Evolutionary conservation across 2,888 invertebrate genomes (phyloP).

Genomic region (Eristalis intricaria): DNA sequence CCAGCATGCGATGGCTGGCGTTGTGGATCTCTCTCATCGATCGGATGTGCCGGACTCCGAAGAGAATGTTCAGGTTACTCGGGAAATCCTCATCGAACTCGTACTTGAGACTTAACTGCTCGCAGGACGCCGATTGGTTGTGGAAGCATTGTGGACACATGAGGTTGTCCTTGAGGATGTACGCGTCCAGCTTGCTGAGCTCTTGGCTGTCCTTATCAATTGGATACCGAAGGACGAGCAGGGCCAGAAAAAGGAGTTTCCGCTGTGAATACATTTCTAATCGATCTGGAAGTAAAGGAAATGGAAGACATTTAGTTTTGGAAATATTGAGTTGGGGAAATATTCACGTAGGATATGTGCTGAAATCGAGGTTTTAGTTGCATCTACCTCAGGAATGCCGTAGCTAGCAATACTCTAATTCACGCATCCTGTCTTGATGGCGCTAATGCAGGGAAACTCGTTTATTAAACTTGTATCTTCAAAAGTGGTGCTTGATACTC

Average conservation of each 20-base stretch:
- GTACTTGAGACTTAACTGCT: conserved; percentile 15
- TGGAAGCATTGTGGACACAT: conserved; percentile 72
- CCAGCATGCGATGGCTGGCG: conserved; percentile 4
- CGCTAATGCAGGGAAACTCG: too few species aligned
- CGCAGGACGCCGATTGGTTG: conserved; percentile 67
- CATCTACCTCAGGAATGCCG: too few species aligned
- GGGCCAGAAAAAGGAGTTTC: conserved; percentile 55
- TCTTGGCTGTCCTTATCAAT: conserved; percentile 55
- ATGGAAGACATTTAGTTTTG: too few species aligned
- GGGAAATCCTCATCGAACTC: conserved; percentile 48
- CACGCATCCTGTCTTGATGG: too few species aligned
- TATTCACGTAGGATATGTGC: too few species aligned
- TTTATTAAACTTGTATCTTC: too few species aligned
- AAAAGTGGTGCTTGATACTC: too few species aligned
- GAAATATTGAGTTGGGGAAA: too few species aligned
- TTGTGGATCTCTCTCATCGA: conserved; percentile 25
- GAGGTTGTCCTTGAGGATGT: conserved; percentile 63
- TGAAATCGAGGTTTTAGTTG: too few species aligned
- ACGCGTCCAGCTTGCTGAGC: conserved; percentile 34
- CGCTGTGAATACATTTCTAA: conserved; percentile 35
- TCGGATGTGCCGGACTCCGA: conserved; percentile 49
- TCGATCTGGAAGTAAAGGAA: conserved; percentile 16
- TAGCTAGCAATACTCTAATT: too few species aligned
- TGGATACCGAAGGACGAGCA: conserved; percentile 59
- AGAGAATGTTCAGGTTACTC: conserved; percentile 38